A percentile compares a stretch with the other conserved stretches of the same genome.
Conservation (phyloP, 2,113 vertebrate genomes). For the Tenebrosternarchus preto region DNA sequence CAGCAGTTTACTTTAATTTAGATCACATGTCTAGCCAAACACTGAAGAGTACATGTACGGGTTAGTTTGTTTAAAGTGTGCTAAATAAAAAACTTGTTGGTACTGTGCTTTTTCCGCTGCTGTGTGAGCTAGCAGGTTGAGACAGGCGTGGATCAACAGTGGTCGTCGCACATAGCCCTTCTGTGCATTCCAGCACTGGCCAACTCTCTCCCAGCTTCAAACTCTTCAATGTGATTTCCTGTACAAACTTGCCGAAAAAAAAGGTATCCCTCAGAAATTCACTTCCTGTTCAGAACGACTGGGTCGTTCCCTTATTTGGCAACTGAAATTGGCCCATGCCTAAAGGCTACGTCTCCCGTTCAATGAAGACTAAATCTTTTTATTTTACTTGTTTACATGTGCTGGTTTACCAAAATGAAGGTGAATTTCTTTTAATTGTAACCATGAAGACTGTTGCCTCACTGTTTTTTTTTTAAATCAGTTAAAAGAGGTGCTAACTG, state of each 20-base stretch:
- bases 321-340: conserved; percentile 39
- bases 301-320: conserved; percentile 64
- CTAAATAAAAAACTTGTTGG: conserved; percentile 29
- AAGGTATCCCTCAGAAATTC: conserved; percentile 54
- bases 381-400: conserved; percentile 10
- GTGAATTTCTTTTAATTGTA: background rate
- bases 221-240: conserved; percentile 58
- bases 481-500: background rate
- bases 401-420: background rate
- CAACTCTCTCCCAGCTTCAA: conserved; percentile 33
- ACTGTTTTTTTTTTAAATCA: too few species aligned
- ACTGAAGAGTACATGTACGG: conserved; percentile 14
- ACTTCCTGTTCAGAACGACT: conserved; percentile 59
- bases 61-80: conserved; percentile 33
- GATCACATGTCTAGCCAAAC: background rate
- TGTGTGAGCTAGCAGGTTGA: background rate
- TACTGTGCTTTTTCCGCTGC: conserved; percentile 41
- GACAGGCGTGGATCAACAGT: conserved; percentile 7
- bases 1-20: background rate
- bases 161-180: conserved; percentile 28
- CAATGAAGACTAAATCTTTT: conserved; percentile 17
- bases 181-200: conserved; percentile 50
- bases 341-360: conserved; percentile 41
- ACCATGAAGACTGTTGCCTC: background rate
- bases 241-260: conserved; percentile 52